Evolutionary conservation across 2,888 invertebrate species (phyloP).

Genomic region (Coleophora deauratella): DNA sequence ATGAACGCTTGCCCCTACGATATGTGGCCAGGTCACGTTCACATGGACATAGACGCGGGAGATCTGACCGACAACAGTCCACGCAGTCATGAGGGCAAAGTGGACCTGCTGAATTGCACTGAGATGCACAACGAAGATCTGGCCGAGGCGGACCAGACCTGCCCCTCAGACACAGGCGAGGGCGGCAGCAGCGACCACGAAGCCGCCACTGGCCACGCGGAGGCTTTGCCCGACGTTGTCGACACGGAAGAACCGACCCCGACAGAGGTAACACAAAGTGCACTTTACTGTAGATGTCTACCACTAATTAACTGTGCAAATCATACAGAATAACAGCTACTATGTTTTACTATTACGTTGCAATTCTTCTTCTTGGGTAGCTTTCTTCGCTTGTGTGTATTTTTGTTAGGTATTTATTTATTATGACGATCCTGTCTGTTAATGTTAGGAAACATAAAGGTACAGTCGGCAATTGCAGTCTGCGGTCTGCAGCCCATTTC

Average conservation of each 20-base stretch:
- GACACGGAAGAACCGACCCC: constrained; percentile 68
- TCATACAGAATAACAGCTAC: constrained; percentile 23
- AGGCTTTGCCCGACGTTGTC: constrained; percentile 60
- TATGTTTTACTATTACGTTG: not conserved
- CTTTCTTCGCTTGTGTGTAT: no score
- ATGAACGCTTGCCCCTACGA: constrained; percentile 54
- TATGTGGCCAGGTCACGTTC: constrained; percentile 54
- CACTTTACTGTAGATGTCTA: constrained; percentile 64
- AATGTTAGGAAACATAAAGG: no score
- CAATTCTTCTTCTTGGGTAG: not conserved
- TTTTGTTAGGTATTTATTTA: no score
- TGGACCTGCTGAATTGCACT: constrained; percentile 60
- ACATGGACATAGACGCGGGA: constrained; percentile 45
- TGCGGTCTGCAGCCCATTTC: no score
- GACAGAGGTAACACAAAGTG: constrained; percentile 68
- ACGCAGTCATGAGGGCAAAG: constrained; percentile 55
- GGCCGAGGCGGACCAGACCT: constrained; percentile 87
- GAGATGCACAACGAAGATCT: constrained; percentile 81
- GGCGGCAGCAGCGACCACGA: constrained; percentile 23
- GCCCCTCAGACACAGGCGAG: constrained; percentile 51
- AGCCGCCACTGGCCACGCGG: constrained; percentile 35
- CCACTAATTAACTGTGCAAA: constrained; percentile 56
- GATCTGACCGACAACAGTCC: constrained; percentile 44
- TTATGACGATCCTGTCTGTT: no score
- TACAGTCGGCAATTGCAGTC: no score